Percentiles rank a stretch among this genome's conserved stretches.
Conservation (phyloP, 2,888 invertebrate species). For the Morinoia aosen region DNA sequence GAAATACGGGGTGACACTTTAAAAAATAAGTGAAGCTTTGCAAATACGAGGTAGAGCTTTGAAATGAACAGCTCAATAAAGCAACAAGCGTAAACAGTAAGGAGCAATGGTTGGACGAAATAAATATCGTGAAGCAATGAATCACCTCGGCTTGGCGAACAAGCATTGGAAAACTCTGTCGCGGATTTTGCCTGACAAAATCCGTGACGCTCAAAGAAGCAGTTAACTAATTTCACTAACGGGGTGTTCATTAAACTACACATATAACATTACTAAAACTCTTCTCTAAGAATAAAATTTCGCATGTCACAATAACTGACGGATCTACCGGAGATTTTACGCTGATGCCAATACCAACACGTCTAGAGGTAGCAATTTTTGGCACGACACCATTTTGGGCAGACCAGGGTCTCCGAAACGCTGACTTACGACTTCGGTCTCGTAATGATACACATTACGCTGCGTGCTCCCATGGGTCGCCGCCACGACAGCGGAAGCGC, state of each 20-base stretch:
- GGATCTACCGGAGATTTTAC: neutral
- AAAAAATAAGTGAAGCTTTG: neutral
- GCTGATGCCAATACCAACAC: neutral
- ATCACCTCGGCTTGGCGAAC: neutral
- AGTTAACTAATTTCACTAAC: neutral
- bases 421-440: neutral
- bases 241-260: neutral
- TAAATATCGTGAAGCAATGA: neutral
- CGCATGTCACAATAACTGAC: neutral
- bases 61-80: neutral
- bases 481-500: neutral
- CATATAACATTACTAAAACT: neutral
- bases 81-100: neutral
- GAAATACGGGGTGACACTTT: neutral
- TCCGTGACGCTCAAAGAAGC: neutral
- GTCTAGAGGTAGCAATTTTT: too few relatives aligned
- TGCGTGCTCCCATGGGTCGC: neutral
- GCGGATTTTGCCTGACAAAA: neutral
- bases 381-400: neutral
- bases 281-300: neutral
- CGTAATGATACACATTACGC: neutral
- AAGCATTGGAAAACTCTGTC: neutral
- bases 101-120: neutral
- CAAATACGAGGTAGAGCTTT: neutral
- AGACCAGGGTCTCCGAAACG: neutral